These are phyloP conservation scores for Priocnemis perturbator DNA, from an alignment of 2,888 invertebrate genomes.

Conservation along the genomic window DNA sequence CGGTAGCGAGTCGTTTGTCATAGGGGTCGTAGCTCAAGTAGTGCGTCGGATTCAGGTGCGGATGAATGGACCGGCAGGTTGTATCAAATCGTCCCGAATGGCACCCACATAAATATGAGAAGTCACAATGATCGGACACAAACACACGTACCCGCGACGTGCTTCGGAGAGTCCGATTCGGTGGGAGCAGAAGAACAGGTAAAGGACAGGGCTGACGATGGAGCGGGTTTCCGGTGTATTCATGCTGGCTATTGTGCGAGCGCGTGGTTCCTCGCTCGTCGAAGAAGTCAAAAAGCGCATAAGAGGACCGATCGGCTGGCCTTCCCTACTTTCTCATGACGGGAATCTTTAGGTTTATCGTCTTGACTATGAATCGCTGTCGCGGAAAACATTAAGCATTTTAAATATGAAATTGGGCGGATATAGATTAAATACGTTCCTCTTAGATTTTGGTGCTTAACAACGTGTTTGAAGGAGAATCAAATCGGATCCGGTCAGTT, in stretches of 20 bases:
- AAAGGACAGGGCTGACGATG: constrained; percentile 49
- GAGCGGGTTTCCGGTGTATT: constrained; percentile 66
- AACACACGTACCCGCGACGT: constrained; percentile 19
- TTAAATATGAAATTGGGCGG: too few species aligned
- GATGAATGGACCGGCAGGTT: constrained; percentile 37
- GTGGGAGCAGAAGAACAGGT: constrained; percentile 46
- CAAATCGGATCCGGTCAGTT: too few species aligned
- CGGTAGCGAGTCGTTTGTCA: neutral
- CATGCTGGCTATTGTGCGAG: constrained; percentile 49
- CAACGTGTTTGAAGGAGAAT: too few species aligned
- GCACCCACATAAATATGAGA: constrained; percentile 33
- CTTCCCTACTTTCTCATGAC: constrained; percentile 50
- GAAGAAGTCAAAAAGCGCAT: constrained; percentile 67
- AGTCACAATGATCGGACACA: constrained; percentile 27
- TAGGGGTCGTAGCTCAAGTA: constrained; percentile 13
- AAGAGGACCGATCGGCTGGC: constrained; percentile 61
- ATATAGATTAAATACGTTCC: too few species aligned
- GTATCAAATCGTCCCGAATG: constrained; percentile 40
- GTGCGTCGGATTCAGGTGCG: constrained; percentile 21
- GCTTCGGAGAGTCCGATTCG: constrained; percentile 8
- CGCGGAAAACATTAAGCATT: too few species aligned
- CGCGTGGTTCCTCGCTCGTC: constrained; percentile 37
- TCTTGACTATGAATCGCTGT: neutral
- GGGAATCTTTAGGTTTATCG: constrained; percentile 47
- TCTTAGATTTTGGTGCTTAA: too few species aligned